These are phyloP conservation scores for Peromyscus aztecus DNA, from an alignment of 2,797 vertebrate genomes.

Conservation along the genomic window DNA sequence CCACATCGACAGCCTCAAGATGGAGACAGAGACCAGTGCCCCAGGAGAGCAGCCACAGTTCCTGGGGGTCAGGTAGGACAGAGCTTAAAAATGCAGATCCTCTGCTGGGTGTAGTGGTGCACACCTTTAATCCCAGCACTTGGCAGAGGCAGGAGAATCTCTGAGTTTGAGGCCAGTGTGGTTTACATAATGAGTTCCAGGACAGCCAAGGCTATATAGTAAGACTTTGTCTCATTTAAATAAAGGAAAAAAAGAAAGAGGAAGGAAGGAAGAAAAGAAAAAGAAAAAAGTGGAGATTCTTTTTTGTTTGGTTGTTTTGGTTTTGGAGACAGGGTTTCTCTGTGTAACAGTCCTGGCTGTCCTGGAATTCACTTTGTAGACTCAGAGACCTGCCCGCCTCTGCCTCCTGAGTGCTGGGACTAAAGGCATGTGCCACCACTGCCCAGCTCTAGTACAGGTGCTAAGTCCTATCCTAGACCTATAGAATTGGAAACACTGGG, in stretches of 20 bases:
- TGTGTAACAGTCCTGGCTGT: background rate
- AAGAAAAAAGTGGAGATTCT: background rate
- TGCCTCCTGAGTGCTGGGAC: background rate
- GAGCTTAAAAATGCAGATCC: slow-evolving; percentile 4
- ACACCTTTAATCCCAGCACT: background rate
- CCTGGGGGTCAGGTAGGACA: slow-evolving; percentile 94
- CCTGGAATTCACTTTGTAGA: background rate
- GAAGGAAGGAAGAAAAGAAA: too few species aligned
- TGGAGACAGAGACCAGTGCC: slow-evolving; percentile 97
- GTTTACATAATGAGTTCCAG: too few species aligned
- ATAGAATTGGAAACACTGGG: background rate
- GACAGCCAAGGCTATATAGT: background rate
- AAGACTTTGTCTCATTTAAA: background rate
- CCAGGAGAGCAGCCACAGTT: slow-evolving; percentile 97
- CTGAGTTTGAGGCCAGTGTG: background rate
- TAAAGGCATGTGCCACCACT: too few species aligned
- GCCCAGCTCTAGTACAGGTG: background rate
- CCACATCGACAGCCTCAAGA: slow-evolving; percentile 97
- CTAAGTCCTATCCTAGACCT: background rate
- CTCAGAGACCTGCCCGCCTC: background rate
- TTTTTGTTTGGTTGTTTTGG: background rate
- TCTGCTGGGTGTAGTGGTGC: background rate
- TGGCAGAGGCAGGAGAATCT: background rate
- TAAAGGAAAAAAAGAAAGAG: too few species aligned
- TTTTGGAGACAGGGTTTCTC: background rate